Evolutionary conservation across 1,140 invertebrate genomes (phyloP), one percentile per base, ranked within the genome.

Genomic region (Muscidifurax raptorellus): DNA sequence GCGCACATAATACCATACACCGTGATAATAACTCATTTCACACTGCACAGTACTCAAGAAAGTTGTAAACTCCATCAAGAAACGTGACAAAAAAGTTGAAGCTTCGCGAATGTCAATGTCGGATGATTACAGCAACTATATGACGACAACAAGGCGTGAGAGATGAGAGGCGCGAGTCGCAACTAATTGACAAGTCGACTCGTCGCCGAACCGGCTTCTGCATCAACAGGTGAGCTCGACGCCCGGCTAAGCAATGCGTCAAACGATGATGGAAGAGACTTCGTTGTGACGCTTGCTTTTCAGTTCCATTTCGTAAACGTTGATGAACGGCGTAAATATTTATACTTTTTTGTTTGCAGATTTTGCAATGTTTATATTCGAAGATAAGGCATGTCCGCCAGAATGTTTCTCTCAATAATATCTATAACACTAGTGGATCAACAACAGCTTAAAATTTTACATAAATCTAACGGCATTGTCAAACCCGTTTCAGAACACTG

Each of bases 51-150:
- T 10, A 18, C 22, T 59, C 22, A 59, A 59, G 52, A 59, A 59
- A 7, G 6, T 22, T 22, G 52, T n/a, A 7, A 7, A 22, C 18
- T 59, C 52, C 52, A 18, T 22, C 18, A 5, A 9, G 47, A 59
- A n/a, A 7, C 52, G 0, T 1, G 3, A 59, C 32, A 81, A 81
- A 72, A 72, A 72, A 36, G 18, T 1, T 10, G 2, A 36, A 30
- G 30, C 67, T 30, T n/a, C 5, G 22, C n/a, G 80, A 81, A 81
- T 81, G 80, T 81, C 80, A 81, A 81, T 74, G 69, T 74, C 80
- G 12, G 52, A 59, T 59, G 52, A 59, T 59, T 59, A 59, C 52
- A 1, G 22, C 18, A 59, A 18, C 6, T 59, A 59, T 22, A n/a
- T 22, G 18, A 4, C 52, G 52, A n/a, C 66, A 18, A 28, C 25